Conservation (phyloP, 2,888 invertebrate species). For the Yponomeuta cagnagella region DNA sequence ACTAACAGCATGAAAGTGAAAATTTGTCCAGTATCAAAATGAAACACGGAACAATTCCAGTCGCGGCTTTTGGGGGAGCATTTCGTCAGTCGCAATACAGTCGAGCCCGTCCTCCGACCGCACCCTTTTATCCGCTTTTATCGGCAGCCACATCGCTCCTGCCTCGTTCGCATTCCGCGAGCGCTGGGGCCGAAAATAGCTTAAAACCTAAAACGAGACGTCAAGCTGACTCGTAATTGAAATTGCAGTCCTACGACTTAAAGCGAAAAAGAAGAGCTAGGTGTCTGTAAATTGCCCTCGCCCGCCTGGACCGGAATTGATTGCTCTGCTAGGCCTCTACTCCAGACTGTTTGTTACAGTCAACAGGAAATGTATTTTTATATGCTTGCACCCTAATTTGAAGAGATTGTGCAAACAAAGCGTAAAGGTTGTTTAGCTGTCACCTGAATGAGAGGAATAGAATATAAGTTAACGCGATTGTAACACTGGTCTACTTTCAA, state of each 20-base stretch:
- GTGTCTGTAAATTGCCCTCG: background rate
- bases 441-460: too few species aligned
- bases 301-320: background rate
- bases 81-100: background rate
- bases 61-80: background rate
- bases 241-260: background rate
- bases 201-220: background rate
- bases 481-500: too few species aligned
- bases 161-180: background rate
- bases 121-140: conserved; percentile 3
- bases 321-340: background rate
- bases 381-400: too few species aligned
- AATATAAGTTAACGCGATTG: too few species aligned
- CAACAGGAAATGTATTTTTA: too few species aligned
- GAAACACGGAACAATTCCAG: too few species aligned
- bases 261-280: background rate
- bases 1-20: too few species aligned
- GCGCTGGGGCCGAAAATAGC: background rate
- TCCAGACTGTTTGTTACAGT: background rate
- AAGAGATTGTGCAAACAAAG: too few species aligned
- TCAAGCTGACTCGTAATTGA: conserved; percentile 1
- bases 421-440: too few species aligned
- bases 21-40: too few species aligned
- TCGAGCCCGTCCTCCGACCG: background rate
- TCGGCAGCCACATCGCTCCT: background rate